These are phyloP conservation scores for Drosophila littoralis DNA, from an alignment of 1,140 invertebrate species.

Conservation along the genomic window DNA sequence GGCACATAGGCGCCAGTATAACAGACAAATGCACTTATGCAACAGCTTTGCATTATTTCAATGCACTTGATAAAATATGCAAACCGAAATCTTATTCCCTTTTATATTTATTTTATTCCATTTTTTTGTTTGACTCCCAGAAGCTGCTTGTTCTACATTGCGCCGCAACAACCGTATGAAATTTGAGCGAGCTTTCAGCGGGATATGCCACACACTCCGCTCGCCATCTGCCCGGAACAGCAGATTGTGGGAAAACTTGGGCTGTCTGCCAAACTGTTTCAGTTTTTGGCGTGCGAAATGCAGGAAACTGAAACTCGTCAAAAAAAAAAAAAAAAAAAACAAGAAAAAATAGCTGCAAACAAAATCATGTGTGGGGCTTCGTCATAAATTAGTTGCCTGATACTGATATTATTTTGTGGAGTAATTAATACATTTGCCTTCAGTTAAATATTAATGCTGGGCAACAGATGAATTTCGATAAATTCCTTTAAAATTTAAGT, in stretches of 20 bases:
- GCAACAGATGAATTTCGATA: too few relatives aligned
- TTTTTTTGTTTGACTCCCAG: slow-evolving; percentile 3
- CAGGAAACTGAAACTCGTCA: too few relatives aligned
- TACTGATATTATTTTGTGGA: too few relatives aligned
- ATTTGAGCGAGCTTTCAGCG: slow-evolving; percentile 19
- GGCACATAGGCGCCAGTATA: slow-evolving; percentile 52
- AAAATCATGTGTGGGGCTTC: too few relatives aligned
- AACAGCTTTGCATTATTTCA: slow-evolving; percentile 56
- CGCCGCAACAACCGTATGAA: slow-evolving; percentile 23
- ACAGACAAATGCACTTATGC: slow-evolving; percentile 80
- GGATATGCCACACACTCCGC: background rate
- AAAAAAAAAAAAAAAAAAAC: too few relatives aligned
- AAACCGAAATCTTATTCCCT: slow-evolving; percentile 7
- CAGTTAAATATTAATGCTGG: too few relatives aligned
- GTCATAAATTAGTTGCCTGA: too few relatives aligned
- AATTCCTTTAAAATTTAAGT: too few relatives aligned
- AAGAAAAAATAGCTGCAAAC: too few relatives aligned
- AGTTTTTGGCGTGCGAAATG: too few relatives aligned
- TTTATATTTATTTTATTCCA: background rate
- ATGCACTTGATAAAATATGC: slow-evolving; percentile 36
- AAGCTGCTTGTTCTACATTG: slow-evolving; percentile 31
- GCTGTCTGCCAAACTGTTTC: slow-evolving; percentile 9
- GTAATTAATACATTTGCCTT: too few relatives aligned
- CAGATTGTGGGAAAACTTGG: background rate
- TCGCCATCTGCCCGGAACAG: background rate